A percentile compares a stretch with the other conserved stretches of the same genome.
Evolutionary conservation across 2,797 vertebrate species (phyloP).

Genomic region (Carcharodon carcharias): DNA sequence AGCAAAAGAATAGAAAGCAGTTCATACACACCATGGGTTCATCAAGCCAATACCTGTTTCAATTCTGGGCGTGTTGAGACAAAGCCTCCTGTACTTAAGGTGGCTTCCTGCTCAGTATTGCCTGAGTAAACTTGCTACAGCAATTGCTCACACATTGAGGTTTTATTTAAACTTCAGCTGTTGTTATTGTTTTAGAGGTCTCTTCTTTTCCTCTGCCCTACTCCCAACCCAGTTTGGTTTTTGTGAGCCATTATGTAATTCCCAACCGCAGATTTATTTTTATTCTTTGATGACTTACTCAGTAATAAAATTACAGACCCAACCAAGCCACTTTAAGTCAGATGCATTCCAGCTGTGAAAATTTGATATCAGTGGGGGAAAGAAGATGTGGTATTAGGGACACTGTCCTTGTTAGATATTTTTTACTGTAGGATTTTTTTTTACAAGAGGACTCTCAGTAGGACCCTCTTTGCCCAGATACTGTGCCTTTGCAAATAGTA

Average conservation of each 20-base stretch:
- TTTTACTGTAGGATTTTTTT: neutral
- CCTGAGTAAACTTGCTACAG: neutral
- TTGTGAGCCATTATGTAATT: neutral
- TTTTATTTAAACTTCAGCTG: neutral
- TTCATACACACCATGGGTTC: neutral
- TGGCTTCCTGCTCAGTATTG: neutral
- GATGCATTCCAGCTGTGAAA: constrained; percentile 17
- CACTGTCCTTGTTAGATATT: neutral
- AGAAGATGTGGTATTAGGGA: neutral
- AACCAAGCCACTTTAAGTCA: neutral
- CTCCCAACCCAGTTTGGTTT: neutral
- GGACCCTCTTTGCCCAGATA: neutral
- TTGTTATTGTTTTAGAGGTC: neutral
- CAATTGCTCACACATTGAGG: neutral
- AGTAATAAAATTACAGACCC: constrained; percentile 8
- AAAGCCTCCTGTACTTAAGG: neutral
- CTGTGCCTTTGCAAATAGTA: neutral
- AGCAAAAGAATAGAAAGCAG: neutral
- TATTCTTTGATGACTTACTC: neutral
- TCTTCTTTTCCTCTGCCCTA: neutral
- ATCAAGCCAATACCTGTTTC: neutral
- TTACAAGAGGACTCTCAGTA: neutral
- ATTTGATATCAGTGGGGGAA: neutral
- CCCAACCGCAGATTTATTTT: constrained; percentile 5
- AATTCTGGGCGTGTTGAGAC: neutral